Evolutionary conservation across 2,888 invertebrate genomes (phyloP).

Genomic region (Acleris literana): DNA sequence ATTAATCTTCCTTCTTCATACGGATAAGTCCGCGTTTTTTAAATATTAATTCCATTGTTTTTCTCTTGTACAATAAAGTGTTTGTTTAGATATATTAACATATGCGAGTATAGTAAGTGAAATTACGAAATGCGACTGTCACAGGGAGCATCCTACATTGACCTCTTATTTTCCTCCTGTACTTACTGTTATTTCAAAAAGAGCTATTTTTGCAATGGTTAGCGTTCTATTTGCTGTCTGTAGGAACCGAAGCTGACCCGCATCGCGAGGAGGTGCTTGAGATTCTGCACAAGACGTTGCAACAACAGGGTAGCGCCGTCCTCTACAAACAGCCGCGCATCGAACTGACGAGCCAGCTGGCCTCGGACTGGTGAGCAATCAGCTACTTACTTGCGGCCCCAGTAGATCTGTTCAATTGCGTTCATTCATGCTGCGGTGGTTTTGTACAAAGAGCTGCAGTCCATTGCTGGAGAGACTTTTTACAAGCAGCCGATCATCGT

Average conservation of each 20-base stretch:
- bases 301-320: slow-evolving; percentile 53
- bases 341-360: slow-evolving; percentile 53
- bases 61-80: no score
- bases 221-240: neutral
- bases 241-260: slow-evolving; percentile 1
- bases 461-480: slow-evolving; percentile 57
- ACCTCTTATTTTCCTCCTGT: no score
- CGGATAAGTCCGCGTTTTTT: no score
- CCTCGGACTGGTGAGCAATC: slow-evolving; percentile 58
- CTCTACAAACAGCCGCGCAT: slow-evolving; percentile 65
- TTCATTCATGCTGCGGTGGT: slow-evolving; percentile 44
- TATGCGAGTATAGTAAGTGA: no score
- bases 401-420: neutral
- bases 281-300: slow-evolving; percentile 56
- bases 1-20: no score
- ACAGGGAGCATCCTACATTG: no score
- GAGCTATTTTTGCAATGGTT: no score
- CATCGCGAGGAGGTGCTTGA: slow-evolving; percentile 47
- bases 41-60: no score
- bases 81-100: no score
- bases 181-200: no score
- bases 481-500: slow-evolving; percentile 64
- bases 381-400: neutral
- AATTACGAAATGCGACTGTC: no score
- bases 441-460: slow-evolving; percentile 53